phyloP scores from a whole-genome alignment of 2,888 invertebrate species.

The Sminthurinus aureus region DNA sequence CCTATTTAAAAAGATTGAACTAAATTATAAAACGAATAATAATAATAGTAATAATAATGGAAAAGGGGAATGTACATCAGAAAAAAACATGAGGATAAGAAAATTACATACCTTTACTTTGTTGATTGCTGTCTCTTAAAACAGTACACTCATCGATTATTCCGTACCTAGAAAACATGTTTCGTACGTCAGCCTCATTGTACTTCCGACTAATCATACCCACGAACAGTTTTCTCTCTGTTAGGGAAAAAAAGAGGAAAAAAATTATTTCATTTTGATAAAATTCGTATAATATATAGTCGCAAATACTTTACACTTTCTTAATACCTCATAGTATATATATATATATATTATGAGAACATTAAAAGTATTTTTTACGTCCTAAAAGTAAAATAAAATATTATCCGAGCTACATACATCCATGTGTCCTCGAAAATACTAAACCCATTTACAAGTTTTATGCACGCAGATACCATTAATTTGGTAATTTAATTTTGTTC shows the following conservation, averaged over 20 bases:
- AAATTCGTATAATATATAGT: too few species aligned
- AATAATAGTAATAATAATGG: not conserved
- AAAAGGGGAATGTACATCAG: too few species aligned
- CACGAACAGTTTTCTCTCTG: conserved; percentile 98
- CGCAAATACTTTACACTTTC: too few species aligned
- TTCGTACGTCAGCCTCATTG: conserved; percentile 92
- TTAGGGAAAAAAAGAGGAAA: not conserved
- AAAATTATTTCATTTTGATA: not conserved
- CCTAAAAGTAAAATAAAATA: too few species aligned
- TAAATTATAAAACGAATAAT: not conserved
- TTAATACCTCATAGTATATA: too few species aligned
- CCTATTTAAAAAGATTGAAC: not conserved
- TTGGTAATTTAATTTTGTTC: too few species aligned
- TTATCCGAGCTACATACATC: too few species aligned
- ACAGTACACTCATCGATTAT: conserved; percentile 99
- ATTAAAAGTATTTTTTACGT: too few species aligned
- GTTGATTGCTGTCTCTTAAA: conserved; percentile 90
- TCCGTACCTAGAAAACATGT: conserved; percentile 91
- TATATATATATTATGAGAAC: too few species aligned
- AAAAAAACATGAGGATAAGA: not conserved
- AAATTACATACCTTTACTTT: conserved; percentile 78
- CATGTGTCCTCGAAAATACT: too few species aligned
- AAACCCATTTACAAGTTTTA: too few species aligned
- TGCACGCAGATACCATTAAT: too few species aligned
- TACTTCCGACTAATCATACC: conserved; percentile 98